Evolutionary conservation across 2,797 vertebrate species (phyloP).

Genomic region (Holocentrus rufus): DNA sequence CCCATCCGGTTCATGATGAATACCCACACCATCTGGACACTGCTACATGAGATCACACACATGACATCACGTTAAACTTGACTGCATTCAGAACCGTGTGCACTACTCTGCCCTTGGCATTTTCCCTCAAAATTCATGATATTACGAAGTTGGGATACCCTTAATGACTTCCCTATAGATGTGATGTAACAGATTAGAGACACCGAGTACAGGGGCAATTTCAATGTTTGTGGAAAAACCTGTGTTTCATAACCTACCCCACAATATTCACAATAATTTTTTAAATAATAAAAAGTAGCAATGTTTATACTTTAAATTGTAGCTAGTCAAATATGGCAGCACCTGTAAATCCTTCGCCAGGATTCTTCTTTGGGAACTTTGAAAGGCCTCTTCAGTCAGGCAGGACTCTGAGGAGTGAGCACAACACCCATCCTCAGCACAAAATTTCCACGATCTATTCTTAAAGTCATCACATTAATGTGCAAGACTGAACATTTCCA

Average conservation of each 20-base stretch:
- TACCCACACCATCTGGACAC: constrained; percentile 89
- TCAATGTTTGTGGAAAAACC: not conserved
- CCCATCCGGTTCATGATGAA: constrained; percentile 95
- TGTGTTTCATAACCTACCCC: no score
- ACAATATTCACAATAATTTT: no score
- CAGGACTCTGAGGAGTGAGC: not conserved
- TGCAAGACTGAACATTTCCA: not conserved
- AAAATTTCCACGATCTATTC: not conserved
- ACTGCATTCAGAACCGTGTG: not conserved
- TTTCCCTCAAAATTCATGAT: not conserved
- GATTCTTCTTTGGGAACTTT: constrained; percentile 6
- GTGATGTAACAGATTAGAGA: not conserved
- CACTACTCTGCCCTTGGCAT: not conserved
- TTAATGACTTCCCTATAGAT: not conserved
- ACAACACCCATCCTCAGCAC: not conserved
- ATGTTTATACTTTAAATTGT: not conserved
- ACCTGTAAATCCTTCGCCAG: constrained; percentile 18
- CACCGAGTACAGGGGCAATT: not conserved
- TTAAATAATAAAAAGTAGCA: no score
- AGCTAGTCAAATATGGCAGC: not conserved
- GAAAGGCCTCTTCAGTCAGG: not conserved
- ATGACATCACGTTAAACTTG: not conserved
- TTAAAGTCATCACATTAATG: not conserved
- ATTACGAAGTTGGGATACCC: not conserved
- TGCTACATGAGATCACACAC: constrained; percentile 43